A percentile compares a stretch with the other conserved stretches of the same genome.
These are phyloP conservation scores for Abrostola tripartita DNA, from an alignment of 2,888 invertebrate species.

Conservation along the genomic window DNA sequence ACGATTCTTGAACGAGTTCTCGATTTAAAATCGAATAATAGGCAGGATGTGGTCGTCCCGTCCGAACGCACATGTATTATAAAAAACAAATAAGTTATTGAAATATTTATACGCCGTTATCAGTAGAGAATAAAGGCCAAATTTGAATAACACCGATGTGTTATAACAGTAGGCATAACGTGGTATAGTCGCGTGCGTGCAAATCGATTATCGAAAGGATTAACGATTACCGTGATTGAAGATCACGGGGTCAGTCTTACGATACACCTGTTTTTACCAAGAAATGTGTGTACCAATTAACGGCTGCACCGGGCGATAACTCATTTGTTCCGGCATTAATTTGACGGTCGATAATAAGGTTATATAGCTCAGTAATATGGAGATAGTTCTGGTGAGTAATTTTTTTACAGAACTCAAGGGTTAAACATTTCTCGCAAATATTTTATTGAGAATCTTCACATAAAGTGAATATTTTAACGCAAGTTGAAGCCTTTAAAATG, in stretches of 20 bases:
- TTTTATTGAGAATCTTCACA: too few species aligned
- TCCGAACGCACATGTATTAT: constrained; percentile 68
- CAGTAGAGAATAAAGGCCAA: constrained; percentile 6
- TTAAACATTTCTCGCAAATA: too few species aligned
- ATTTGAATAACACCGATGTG: constrained; percentile 20
- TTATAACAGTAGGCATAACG: constrained; percentile 41
- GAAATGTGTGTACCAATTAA: constrained; percentile 27
- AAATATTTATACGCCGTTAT: constrained; percentile 25
- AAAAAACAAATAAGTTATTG: constrained; percentile 22
- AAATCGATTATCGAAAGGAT: constrained; percentile 76
- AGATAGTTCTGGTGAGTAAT: too few species aligned
- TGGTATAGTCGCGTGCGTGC: constrained; percentile 76
- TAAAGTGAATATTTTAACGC: too few species aligned
- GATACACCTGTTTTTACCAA: constrained; percentile 57
- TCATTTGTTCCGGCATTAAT: too few species aligned
- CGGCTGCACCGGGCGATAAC: too few species aligned
- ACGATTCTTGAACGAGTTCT: constrained; percentile 63
- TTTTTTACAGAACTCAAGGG: too few species aligned
- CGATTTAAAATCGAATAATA: constrained; percentile 72
- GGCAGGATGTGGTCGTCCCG: constrained; percentile 77
- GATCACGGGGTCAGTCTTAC: constrained; percentile 65
- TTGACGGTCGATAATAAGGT: too few species aligned
- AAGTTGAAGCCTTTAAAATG: too few species aligned
- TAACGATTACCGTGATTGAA: constrained; percentile 64
- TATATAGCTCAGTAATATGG: too few species aligned